Percentiles rank a stretch among this genome's conserved stretches.
Evolutionary conservation across 2,797 vertebrate species (phyloP).

Genomic region (Syncerus caffer): DNA sequence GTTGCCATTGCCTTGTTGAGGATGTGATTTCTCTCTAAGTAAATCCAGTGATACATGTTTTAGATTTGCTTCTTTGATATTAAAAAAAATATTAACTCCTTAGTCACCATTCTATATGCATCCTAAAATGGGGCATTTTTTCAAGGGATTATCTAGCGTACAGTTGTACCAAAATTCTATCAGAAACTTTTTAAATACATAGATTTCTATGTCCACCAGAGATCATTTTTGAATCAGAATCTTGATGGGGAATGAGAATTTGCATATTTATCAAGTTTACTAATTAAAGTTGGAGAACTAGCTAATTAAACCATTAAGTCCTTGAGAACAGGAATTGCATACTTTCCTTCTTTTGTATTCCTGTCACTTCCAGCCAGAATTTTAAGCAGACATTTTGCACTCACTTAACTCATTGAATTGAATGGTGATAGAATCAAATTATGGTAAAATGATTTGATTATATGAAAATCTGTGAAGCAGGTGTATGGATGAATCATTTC

Average conservation of each 20-base stretch:
- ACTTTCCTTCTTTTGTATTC: not conserved
- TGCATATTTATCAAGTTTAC: slow-evolving; percentile 28
- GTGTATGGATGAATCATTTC: not conserved
- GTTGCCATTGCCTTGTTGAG: not conserved
- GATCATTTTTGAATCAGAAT: not conserved
- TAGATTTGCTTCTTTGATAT: not conserved
- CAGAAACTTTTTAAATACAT: not conserved
- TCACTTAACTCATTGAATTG: not conserved
- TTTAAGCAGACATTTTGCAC: not conserved
- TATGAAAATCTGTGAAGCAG: slow-evolving; percentile 30
- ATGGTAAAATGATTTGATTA: slow-evolving; percentile 18
- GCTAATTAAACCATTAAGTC: not conserved
- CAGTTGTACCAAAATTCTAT: not conserved
- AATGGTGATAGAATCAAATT: not conserved
- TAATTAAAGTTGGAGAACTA: not conserved
- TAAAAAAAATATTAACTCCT: not conserved
- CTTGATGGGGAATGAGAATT: not conserved
- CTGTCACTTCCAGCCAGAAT: not conserved
- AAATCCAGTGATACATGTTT: not conserved
- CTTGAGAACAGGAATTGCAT: not conserved
- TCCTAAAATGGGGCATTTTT: not conserved
- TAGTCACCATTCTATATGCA: not conserved
- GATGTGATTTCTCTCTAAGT: not conserved
- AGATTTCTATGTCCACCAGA: not conserved
- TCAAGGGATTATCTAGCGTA: not conserved